Evolutionary conservation across 1,140 invertebrate genomes (phyloP).

Genomic region (Drosophila gunungcola): DNA sequence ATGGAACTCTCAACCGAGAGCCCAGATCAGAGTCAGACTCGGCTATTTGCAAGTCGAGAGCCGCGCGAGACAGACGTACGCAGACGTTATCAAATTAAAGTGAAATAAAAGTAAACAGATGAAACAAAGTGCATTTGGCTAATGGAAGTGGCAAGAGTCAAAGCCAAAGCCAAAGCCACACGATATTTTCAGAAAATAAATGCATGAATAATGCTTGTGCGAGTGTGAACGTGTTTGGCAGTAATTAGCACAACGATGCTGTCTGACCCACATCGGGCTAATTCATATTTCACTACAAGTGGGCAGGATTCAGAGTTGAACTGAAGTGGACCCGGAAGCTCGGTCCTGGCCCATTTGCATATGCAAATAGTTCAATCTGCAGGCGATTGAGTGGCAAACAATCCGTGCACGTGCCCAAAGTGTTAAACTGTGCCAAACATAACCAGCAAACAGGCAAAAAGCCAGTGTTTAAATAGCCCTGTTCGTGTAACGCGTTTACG

Average conservation of each 20-base stretch:
- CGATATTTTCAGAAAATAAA: conserved; percentile 5
- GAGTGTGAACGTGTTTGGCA: conserved; percentile 21
- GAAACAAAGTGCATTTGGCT: conserved; percentile 60
- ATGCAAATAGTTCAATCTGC: conserved; percentile 49
- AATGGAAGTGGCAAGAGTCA: conserved; percentile 51
- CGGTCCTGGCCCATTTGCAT: conserved; percentile 17
- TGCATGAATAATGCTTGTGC: conserved; percentile 28
- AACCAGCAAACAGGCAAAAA: conserved; percentile 40
- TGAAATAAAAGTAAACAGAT: conserved; percentile 13
- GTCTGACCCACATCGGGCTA: conserved; percentile 32
- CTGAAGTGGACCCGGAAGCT: conserved; percentile 12
- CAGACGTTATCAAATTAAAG: conserved; percentile 3
- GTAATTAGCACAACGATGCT: conserved; percentile 34
- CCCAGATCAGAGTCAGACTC: conserved; percentile 39
- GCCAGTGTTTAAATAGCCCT: conserved; percentile 14
- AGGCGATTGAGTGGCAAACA: conserved; percentile 32
- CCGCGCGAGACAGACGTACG: conserved; percentile 58
- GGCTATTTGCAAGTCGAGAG: conserved; percentile 74
- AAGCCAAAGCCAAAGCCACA: conserved; percentile 39
- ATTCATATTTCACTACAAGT: conserved; percentile 52
- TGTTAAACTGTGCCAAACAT: conserved; percentile 57
- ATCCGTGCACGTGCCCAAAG: conserved; percentile 48
- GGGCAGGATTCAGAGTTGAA: conserved; percentile 12
- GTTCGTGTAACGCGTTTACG: conserved; percentile 11
- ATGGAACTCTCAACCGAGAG: conserved; percentile 37